Percentiles rank a stretch among this genome's conserved stretches.
phyloP scores from a whole-genome alignment of 2,888 invertebrate genomes.

The Belgica antarctica region DNA sequence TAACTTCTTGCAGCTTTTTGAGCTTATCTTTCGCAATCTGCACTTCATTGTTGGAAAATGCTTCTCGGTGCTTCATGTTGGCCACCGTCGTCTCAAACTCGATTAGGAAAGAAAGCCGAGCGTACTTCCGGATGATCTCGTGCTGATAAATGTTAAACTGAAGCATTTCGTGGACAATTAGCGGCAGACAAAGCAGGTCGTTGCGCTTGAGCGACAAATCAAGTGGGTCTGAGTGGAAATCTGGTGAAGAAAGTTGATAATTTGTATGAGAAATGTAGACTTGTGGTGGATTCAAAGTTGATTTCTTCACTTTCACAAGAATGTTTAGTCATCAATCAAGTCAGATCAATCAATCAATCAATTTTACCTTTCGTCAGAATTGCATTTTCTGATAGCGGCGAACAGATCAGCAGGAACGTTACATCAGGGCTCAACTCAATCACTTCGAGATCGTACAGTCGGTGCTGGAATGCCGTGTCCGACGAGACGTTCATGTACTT shows the following conservation, averaged over 20 bases:
- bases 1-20: constrained; percentile 77
- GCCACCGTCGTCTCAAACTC: constrained; percentile 90
- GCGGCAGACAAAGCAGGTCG: constrained; percentile 84
- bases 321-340: too few relatives aligned
- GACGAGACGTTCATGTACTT: constrained; percentile 74
- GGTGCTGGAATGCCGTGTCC: constrained; percentile 69
- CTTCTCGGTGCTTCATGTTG: constrained; percentile 90
- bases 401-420: constrained; percentile 87
- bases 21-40: constrained; percentile 82
- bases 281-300: too few relatives aligned
- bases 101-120: constrained; percentile 86
- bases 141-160: constrained; percentile 92
- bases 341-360: background rate
- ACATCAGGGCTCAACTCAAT: constrained; percentile 89
- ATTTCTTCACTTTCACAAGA: too few relatives aligned
- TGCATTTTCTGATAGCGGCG: constrained; percentile 80
- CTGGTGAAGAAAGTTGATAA: background rate
- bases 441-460: constrained; percentile 90
- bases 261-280: too few relatives aligned
- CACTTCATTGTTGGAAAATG: constrained; percentile 87
- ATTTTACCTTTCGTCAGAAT: constrained; percentile 73
- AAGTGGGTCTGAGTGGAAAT: constrained; percentile 62
- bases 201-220: constrained; percentile 81
- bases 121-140: constrained; percentile 86
- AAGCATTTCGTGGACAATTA: constrained; percentile 92